These are phyloP conservation scores for Epinephelus awoara DNA, from an alignment of 2,797 vertebrate genomes.

Conservation along the genomic window DNA sequence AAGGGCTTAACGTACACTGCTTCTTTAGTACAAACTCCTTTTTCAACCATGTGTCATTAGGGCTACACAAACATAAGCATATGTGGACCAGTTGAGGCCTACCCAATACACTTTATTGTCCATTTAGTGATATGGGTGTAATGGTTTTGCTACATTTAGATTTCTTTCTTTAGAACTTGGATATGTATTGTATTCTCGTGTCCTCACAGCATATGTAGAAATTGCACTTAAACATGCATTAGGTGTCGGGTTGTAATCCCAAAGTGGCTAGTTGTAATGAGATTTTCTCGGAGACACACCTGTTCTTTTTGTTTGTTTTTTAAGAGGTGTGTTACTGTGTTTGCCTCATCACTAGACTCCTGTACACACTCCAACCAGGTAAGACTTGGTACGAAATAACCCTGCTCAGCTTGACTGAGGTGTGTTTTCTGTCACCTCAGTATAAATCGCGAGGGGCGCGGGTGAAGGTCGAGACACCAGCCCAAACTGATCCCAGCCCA, in stretches of 20 bases:
- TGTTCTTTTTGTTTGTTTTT: background rate
- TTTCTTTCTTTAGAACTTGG: background rate
- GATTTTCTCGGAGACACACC: background rate
- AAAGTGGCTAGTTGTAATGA: background rate
- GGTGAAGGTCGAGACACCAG: constrained; percentile 82
- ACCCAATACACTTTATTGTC: background rate
- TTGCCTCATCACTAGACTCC: constrained; percentile 38
- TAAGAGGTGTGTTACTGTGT: background rate
- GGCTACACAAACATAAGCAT: background rate
- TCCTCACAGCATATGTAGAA: background rate
- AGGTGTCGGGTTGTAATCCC: constrained; percentile 1
- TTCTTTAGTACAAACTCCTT: background rate
- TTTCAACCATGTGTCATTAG: background rate
- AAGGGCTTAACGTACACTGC: background rate
- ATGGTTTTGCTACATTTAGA: background rate
- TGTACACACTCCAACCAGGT: constrained; percentile 70
- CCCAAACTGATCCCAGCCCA: constrained; percentile 79
- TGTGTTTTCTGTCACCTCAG: constrained; percentile 87
- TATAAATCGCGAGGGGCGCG: constrained; percentile 81
- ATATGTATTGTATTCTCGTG: background rate
- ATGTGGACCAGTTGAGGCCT: background rate
- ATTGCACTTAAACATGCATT: too few relatives aligned
- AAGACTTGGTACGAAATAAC: constrained; percentile 73
- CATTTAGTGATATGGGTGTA: background rate
- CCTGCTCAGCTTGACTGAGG: constrained; percentile 81